phyloP scores from a whole-genome alignment of 1,140 invertebrate genomes.

The Phthorimaea operculella region DNA sequence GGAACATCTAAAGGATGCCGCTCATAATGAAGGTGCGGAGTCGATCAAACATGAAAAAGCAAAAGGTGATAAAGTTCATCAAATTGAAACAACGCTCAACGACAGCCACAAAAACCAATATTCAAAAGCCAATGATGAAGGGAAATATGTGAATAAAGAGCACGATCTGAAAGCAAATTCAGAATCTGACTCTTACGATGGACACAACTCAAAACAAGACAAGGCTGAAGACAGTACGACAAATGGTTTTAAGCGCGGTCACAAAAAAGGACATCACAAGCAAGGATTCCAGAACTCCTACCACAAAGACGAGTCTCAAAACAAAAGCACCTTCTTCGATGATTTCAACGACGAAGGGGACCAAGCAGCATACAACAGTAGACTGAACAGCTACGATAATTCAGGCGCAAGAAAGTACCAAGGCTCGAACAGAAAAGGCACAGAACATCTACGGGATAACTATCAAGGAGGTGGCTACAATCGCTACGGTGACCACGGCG shows the following conservation, averaged over 20 bases:
- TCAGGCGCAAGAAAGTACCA: slow-evolving; percentile 60
- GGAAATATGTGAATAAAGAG: slow-evolving; percentile 59
- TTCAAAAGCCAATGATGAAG: slow-evolving; percentile 57
- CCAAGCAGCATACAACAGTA: slow-evolving; percentile 64
- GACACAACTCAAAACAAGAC: slow-evolving; percentile 52
- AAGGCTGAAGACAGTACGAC: slow-evolving; percentile 56
- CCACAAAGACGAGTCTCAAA: slow-evolving; percentile 74
- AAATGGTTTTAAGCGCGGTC: slow-evolving; percentile 62
- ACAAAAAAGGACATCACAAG: slow-evolving; percentile 74
- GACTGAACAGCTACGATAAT: slow-evolving; percentile 61
- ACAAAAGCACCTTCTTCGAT: slow-evolving; percentile 74
- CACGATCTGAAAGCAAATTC: slow-evolving; percentile 49
- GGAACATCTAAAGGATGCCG: slow-evolving; percentile 57
- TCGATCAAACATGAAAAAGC: slow-evolving; percentile 53
- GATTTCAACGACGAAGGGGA: slow-evolving; percentile 71
- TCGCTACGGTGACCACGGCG: slow-evolving; percentile 60
- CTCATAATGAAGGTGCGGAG: slow-evolving; percentile 50
- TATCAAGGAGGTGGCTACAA: slow-evolving; percentile 61
- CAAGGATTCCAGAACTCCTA: slow-evolving; percentile 74
- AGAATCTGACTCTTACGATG: slow-evolving; percentile 55
- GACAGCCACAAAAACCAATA: slow-evolving; percentile 59
- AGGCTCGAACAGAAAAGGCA: slow-evolving; percentile 58
- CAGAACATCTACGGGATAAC: slow-evolving; percentile 52
- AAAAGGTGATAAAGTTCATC: slow-evolving; percentile 57
- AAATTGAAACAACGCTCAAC: slow-evolving; percentile 50